Percentiles rank a stretch among this genome's conserved stretches.
Conservation (phyloP, 2,797 vertebrate genomes). For the Liasis olivaceus region DNA sequence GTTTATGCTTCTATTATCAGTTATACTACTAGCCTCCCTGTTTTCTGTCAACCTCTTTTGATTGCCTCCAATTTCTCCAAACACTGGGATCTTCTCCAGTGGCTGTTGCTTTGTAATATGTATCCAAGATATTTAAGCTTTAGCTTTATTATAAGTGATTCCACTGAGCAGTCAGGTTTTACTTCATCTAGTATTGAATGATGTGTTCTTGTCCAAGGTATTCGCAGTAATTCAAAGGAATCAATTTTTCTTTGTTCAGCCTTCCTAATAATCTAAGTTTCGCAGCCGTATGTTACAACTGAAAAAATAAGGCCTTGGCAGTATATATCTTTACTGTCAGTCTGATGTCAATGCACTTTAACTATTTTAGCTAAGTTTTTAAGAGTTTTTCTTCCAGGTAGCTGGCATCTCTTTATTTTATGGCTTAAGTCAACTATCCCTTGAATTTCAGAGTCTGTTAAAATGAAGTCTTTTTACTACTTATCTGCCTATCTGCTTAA, state of each 20-base stretch:
- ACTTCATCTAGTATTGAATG: background rate
- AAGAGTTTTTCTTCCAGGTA: background rate
- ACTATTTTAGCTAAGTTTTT: background rate
- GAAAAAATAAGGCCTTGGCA: background rate
- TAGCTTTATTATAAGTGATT: no score
- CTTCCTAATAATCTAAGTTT: background rate
- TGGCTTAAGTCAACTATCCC: background rate
- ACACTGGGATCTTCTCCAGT: background rate
- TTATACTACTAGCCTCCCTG: background rate
- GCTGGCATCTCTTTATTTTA: background rate
- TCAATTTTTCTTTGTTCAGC: background rate
- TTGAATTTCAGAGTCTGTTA: background rate
- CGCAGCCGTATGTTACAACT: background rate
- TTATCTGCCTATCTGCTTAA: background rate
- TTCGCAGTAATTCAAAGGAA: background rate
- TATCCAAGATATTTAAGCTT: background rate
- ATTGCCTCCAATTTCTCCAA: background rate
- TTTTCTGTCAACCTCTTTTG: background rate
- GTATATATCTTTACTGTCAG: background rate
- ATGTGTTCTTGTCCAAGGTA: background rate
- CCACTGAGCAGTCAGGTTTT: no score
- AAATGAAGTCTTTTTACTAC: background rate
- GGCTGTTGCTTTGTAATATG: background rate
- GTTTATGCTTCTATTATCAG: background rate
- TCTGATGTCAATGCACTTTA: background rate